Evolutionary conservation across 2,888 invertebrate species (phyloP).

Genomic region (Orgyia antiqua): DNA sequence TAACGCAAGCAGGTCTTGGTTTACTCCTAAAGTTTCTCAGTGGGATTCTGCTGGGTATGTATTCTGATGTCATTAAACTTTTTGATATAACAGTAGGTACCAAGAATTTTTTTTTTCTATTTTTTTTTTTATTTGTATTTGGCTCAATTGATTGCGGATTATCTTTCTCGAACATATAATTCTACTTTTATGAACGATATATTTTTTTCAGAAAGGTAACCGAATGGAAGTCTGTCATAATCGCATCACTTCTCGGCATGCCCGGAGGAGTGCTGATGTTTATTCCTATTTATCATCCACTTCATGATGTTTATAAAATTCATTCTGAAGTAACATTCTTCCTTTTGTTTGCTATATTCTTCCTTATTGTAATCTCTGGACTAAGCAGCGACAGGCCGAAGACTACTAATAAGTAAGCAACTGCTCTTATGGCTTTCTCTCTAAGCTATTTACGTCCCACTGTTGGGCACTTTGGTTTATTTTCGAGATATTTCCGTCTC

Average conservation of each 20-base stretch:
- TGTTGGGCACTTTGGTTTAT: too few species aligned
- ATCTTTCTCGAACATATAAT: too few species aligned
- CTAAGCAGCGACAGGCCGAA: conserved; percentile 69
- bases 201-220: conserved; percentile 35
- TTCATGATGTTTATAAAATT: conserved; percentile 83
- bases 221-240: conserved; percentile 59
- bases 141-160: too few species aligned
- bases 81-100: too few species aligned
- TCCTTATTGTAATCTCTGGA: conserved; percentile 78
- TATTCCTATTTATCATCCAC: conserved; percentile 85
- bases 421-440: too few species aligned
- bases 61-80: too few species aligned
- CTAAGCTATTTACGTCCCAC: too few species aligned
- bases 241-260: conserved; percentile 82
- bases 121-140: too few species aligned
- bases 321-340: conserved; percentile 86
- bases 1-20: conserved; percentile 73
- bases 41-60: conserved; percentile 77
- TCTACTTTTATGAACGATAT: too few species aligned
- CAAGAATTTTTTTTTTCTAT: too few species aligned
- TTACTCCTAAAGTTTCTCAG: conserved; percentile 72
- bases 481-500: too few species aligned
- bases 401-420: conserved; percentile 42
- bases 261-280: conserved; percentile 86
- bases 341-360: conserved; percentile 79